Conservation (phyloP, 1,140 invertebrate species). For the Drosophila ogumai region DNA sequence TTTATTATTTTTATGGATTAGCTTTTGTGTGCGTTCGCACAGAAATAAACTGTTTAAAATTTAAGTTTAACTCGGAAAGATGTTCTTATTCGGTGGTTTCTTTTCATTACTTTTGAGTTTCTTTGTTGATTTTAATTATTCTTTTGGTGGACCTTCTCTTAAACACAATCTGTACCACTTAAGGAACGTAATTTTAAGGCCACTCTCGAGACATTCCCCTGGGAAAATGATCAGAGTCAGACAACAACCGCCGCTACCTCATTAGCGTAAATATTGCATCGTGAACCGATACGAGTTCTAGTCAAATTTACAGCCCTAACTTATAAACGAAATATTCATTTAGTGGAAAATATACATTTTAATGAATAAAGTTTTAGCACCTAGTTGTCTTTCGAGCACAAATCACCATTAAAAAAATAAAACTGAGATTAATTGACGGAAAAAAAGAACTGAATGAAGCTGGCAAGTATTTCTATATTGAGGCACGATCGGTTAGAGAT, state of each 20-base stretch:
- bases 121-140: not conserved
- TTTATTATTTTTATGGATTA: constrained; percentile 52
- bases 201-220: constrained; percentile 33
- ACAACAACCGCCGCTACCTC: constrained; percentile 79
- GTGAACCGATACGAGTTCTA: constrained; percentile 49
- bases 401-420: constrained; percentile 10
- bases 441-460: constrained; percentile 45
- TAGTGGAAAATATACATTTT: constrained; percentile 48
- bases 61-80: constrained; percentile 42
- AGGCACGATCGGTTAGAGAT: constrained; percentile 24
- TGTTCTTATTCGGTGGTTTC: constrained; percentile 34
- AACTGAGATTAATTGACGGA: constrained; percentile 22
- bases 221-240: constrained; percentile 18
- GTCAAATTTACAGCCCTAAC: constrained; percentile 63
- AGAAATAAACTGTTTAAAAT: constrained; percentile 52
- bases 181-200: constrained; percentile 50
- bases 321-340: constrained; percentile 18
- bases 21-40: constrained; percentile 40
- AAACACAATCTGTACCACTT: constrained; percentile 22
- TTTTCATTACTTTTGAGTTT: not conserved
- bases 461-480: constrained; percentile 35
- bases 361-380: constrained; percentile 59
- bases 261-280: constrained; percentile 68
- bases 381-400: constrained; percentile 66
- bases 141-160: not conserved